Base-by-base conservation (phyloP, 2,888 invertebrate genomes). In the Campoplex capitator region DNA sequence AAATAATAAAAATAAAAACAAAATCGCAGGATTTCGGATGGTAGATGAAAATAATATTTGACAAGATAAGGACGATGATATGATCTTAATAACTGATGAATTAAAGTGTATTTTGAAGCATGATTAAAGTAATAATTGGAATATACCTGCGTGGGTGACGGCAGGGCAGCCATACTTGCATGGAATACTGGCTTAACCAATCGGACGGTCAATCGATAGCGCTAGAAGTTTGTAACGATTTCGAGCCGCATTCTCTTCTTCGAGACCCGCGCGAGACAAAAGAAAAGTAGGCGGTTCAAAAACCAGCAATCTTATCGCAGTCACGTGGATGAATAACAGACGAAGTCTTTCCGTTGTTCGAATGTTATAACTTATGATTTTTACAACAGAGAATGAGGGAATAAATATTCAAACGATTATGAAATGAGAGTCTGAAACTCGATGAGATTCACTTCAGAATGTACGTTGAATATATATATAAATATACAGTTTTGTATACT, bases 151-250 rank as follows among this genome's bases (percentile, higher is more conserved):
- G 97, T 97, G 95, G 97, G 97, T 96, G 97, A 97, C 95, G 97
- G 97, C 97, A 97, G 96, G 95, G 97, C 96, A 96, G 97, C 97
- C 97, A 97, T 97, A 95, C 97, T 97, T 96, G 92, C 93, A 92
- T 93, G 90, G 90, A 92, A 92, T 91, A 92, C 91, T 92, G 89
- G 89, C 88, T 92, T 92, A 93, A 93, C 94, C 94, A 94, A 94
- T 94, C 93, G 92, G 92, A 89, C 89, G 76, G 89, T 90, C 92
- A 93, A 94, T 94, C 94, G 92, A 94, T 94, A 89, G 91, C 90
- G 91, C 88, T 89, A 89, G 89, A 88, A 85, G 89, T 89, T 90
- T 88, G 88, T 90, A 89, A 90, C 88, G 90, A 90, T 90, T 90
- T 89, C 89, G 83, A 75, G 85, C 85, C 86, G 88, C 89, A 90